Evolutionary conservation across 2,797 vertebrate species (phyloP).

Genomic region (Naso thynnoides): DNA sequence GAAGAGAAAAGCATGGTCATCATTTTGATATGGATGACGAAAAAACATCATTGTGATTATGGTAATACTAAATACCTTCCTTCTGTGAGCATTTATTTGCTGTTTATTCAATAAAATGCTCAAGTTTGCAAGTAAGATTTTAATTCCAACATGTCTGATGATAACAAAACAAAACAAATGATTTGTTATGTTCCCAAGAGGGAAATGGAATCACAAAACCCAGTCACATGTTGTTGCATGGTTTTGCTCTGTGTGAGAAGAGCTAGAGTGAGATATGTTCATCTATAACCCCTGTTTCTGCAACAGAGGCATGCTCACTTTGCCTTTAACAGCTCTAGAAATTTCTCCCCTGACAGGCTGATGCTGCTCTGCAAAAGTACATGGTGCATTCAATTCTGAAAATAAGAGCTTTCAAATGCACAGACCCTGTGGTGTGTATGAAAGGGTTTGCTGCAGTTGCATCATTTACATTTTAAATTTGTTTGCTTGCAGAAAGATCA

Average conservation of each 20-base stretch:
- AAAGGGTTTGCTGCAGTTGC: background rate
- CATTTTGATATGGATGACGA: background rate
- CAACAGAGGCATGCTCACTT: constrained; percentile 28
- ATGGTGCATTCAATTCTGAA: constrained; percentile 18
- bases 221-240: no score
- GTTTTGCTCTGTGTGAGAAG: constrained; percentile 14
- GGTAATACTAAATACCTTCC: background rate
- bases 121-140: background rate
- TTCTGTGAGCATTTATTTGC: background rate
- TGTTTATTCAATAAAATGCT: background rate
- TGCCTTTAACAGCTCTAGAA: constrained; percentile 13
- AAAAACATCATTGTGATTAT: background rate
- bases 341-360: constrained; percentile 24
- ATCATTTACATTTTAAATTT: constrained; percentile 19
- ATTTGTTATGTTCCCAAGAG: background rate
- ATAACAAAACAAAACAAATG: background rate
- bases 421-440: background rate
- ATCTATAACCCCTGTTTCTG: constrained; percentile 57
- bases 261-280: background rate
- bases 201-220: constrained; percentile 2
- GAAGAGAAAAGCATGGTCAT: constrained; percentile 2
- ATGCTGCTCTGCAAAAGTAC: constrained; percentile 13
- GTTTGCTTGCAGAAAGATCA: background rate
- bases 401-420: constrained; percentile 14
- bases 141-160: background rate